Evolutionary conservation across 1,140 invertebrate genomes (phyloP), one percentile per base, ranked within the genome.

Genomic region (Coelopa frigida): DNA sequence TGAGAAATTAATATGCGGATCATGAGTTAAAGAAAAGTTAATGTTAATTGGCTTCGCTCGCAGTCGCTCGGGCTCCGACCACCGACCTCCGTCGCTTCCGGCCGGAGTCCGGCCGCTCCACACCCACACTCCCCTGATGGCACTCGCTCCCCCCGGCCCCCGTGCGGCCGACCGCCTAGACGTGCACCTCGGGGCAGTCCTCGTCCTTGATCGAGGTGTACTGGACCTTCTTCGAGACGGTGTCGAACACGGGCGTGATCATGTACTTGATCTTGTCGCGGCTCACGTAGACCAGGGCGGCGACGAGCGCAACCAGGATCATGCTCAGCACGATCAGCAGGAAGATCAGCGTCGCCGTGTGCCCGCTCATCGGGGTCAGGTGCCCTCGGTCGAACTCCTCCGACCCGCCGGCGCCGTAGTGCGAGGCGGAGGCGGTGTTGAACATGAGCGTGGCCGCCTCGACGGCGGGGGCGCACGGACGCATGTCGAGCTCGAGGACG

Each of bases 171-270:
- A 21, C 35, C 5, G 11, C 42, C 53, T 67, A 69, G 35, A 70
- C 67, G 49, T 70, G 64, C 36, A 69, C 69, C 49, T 71, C 70
- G 36, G 70, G 58, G 45, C 66, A 68, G 44, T 72, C 70, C 45
- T 71, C 63, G 55, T 72, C 70, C 61, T 75, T 75, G 38, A 86
- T 85, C 15, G 80, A 81, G 3, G 82, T 85, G 52, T 86, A 86
- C 48, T 84, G 80, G 15, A 85, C 82, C 59, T 83, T 82, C 61
- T 80, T 77, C 23, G 80, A 75, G 26, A 84, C 75, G 47, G 75
- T 77, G 46, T 82, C 77, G 38, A 84, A 69, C 26, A 84, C 72
- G 2, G 83, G 82, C n/a, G 66, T 72, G 10, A 82, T 68, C 61
- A 75, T 77, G 37, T 72, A 73, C 49, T 73, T 72, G 20, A 83